Base-by-base conservation (phyloP, 2,888 invertebrate genomes). In the Drosophila mimetica region DNA sequence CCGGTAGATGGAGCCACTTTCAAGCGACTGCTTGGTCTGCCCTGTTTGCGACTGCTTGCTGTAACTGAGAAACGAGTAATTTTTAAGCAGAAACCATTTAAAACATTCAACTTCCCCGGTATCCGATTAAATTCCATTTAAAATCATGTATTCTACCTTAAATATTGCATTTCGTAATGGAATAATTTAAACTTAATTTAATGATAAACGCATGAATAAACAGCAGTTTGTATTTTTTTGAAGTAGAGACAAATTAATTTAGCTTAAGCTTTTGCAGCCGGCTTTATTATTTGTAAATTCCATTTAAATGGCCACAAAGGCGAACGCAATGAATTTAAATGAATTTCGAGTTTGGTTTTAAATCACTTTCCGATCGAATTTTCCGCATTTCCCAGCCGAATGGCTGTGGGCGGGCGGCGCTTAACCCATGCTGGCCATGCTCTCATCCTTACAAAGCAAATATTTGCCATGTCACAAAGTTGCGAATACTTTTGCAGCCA, bases 391-490 rank as follows among this genome's bases (percentile, higher is more conserved):
- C 9, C 37, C 20, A 14, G 25, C n/a, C n/a, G 36, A 18, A 59
- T 34, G 9, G 16, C n/a, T 25, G 16, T 25, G 39, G 9, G 47
- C n/a, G 9, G 16, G 13, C n/a, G n/a, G n/a, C n/a, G 14, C 32
- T 46, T 36, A 36, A 36, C 14, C 14, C 47, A 14, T 48, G 39
- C 14, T 14, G 34, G n/a, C 16, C n/a, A n/a, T n/a, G n/a, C n/a
- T 2, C 8, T 25, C 32, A 14, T 6, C 14, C 41, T 36, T 20
- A 2, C 14, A 18, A 16, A 18, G 3, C 13, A 44, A 64, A 61
- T 61, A 64, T 61, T 64, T 64, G 44, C 18, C 36, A 28, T 44
- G 50, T 51, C 50, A 51, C 42, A 20, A 22, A 48, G 46, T 42
- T 36, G 64, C 47, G 53, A 53, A 44, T 44, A 57, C 20, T 47